Evolutionary conservation across 2,797 vertebrate genomes (phyloP).

Genomic region (Spinibarbus caldwelli): DNA sequence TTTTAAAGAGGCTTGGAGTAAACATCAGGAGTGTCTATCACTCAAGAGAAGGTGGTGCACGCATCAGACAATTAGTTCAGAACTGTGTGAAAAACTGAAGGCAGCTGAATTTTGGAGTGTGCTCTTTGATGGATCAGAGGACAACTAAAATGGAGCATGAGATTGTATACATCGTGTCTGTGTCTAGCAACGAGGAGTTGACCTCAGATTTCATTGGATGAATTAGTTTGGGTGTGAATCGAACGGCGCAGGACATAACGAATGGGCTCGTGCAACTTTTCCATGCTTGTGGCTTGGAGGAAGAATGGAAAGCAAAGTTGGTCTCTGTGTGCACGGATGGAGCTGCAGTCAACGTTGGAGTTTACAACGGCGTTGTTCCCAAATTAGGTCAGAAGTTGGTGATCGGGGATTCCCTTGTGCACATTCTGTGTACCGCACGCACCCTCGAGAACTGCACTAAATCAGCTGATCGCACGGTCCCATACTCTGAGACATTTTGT

Average conservation of each 20-base stretch:
- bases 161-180: conserved; percentile 46
- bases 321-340: background rate
- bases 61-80: no score
- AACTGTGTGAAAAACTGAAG: no score
- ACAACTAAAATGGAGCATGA: conserved; percentile 51
- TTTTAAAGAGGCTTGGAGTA: background rate
- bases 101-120: conserved; percentile 30
- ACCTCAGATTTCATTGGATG: conserved; percentile 17
- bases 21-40: background rate
- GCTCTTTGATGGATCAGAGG: conserved; percentile 47
- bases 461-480: conserved; percentile 38
- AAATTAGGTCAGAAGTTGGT: conserved; percentile 6
- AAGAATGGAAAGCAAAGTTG: no score
- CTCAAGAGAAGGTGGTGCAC: no score
- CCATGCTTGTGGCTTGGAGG: background rate
- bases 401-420: conserved; percentile 29
- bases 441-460: conserved; percentile 44
- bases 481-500: conserved; percentile 39
- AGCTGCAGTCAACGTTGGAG: background rate
- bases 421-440: conserved; percentile 36
- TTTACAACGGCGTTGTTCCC: background rate
- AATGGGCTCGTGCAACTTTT: conserved; percentile 20
- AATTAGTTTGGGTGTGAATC: conserved; percentile 25
- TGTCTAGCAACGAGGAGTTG: conserved; percentile 30
- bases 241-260: conserved; percentile 13